Percentiles rank a stretch among this genome's conserved stretches.
phyloP scores from a whole-genome alignment of 2,113 vertebrate genomes.

The Halichoeres trimaculatus region DNA sequence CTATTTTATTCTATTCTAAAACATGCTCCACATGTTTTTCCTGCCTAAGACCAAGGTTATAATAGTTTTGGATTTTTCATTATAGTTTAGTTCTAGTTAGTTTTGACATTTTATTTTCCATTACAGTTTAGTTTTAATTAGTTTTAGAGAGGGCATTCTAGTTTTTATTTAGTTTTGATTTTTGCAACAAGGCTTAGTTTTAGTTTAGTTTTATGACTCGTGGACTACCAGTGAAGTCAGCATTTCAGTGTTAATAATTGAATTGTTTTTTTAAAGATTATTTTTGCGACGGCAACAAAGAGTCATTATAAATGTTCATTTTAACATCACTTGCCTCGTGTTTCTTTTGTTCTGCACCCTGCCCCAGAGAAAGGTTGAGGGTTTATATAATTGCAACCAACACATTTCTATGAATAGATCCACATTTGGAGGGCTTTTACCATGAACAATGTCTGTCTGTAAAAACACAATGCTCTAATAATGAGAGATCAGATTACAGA shows the following conservation, averaged over 20 bases:
- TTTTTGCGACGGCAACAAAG: slow-evolving; percentile 84
- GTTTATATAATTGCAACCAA: slow-evolving; percentile 40
- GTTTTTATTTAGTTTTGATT: too few species aligned
- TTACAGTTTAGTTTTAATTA: too few species aligned
- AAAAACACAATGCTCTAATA: slow-evolving; percentile 1
- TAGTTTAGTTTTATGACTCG: slow-evolving; percentile 85
- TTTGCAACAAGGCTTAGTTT: too few species aligned
- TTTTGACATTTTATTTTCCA: too few species aligned
- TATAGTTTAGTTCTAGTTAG: too few species aligned
- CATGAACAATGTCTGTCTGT: slow-evolving; percentile 24
- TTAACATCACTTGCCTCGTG: slow-evolving; percentile 82
- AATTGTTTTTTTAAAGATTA: slow-evolving; percentile 84
- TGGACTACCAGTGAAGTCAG: slow-evolving; percentile 85
- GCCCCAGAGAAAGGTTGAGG: slow-evolving; percentile 40
- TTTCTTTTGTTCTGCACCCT: slow-evolving; percentile 71
- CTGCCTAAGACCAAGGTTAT: too few species aligned
- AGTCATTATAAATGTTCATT: slow-evolving; percentile 86
- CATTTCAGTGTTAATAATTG: slow-evolving; percentile 84
- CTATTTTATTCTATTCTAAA: too few species aligned
- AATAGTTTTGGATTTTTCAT: too few species aligned
- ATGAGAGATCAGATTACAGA: slow-evolving; percentile 5
- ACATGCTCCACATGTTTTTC: too few species aligned
- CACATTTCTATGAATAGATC: slow-evolving; percentile 36
- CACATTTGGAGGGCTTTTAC: slow-evolving; percentile 28
- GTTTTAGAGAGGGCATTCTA: too few species aligned